Base-by-base conservation (phyloP, 1,140 invertebrate genomes). In the Caenorhabditis tropicalis region DNA sequence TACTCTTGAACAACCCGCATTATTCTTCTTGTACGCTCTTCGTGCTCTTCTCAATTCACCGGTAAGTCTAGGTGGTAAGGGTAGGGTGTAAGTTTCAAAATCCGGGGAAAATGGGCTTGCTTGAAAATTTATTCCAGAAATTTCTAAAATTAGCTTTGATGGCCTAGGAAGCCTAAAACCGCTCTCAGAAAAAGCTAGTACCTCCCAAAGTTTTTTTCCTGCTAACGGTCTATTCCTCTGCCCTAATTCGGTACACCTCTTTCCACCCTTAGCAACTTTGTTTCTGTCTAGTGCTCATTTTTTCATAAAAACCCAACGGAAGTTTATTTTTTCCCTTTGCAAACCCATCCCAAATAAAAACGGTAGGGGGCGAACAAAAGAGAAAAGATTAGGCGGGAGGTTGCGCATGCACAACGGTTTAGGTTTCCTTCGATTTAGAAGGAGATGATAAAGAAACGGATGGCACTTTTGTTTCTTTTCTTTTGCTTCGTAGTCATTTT, bases 1-100 rank as follows among this genome's bases (percentile, higher is more conserved):
- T 24, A 24, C 48, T 10, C 21, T 36, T n/a, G 31, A 80, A 16
- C 33, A 39, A 15, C 33, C 70, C 7, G 70, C 83, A 10, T 21
- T 81, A 19, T 81, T 81, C 79, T 70, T 84, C 29, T 33, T 84
- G 21, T 84, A 70, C 31, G 83, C 83, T 31, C 46, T 84, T 7
- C 21, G 83, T 29, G 83, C 83, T 29, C 29, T 84, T 27, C 29
- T 84, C 15, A 84, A 84, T 84, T 84, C 83, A 79, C 58, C 60
- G 70, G 83, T 84, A 16, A 79, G 83, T 84, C 21, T 2, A 1
- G n/a, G n/a, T 43, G 0, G 39, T 5, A 43, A 43, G 29, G 12
- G 7, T 43, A 19, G 27, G 7, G 19, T 79, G 6, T 79, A 10
- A 36, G 70, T 15, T 79, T 6, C 56, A n/a, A n/a, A n/a, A n/a